Evolutionary conservation across 2,113 vertebrate genomes (phyloP).

Genomic region (Sinocyclocheilus anshuiensis): DNA sequence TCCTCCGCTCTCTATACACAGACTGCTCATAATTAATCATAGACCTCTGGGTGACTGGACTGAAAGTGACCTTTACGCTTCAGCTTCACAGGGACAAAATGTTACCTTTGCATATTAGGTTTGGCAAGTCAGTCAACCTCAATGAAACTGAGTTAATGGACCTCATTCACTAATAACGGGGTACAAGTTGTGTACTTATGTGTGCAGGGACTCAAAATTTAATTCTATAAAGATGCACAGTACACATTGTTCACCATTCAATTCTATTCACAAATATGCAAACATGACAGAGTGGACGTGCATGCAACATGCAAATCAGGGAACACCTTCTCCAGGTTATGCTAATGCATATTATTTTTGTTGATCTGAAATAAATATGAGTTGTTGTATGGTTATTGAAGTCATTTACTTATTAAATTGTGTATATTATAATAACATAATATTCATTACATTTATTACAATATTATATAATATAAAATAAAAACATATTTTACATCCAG

Average conservation of each 20-base stretch:
- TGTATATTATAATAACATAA: background rate
- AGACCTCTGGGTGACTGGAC: conserved; percentile 13
- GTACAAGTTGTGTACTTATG: background rate
- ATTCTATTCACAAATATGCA: background rate
- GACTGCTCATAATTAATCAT: conserved; percentile 39
- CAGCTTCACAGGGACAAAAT: conserved; percentile 31
- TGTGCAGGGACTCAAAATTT: background rate
- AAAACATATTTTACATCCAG: background rate
- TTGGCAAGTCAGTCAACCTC: conserved; percentile 6
- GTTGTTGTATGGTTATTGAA: too few species aligned
- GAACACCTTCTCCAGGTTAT: background rate
- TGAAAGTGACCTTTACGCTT: conserved; percentile 35
- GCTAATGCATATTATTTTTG: background rate
- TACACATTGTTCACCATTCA: background rate
- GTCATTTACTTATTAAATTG: background rate
- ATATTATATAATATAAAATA: background rate
- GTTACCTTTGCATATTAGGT: conserved; percentile 37
- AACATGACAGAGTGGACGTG: background rate
- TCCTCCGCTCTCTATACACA: background rate
- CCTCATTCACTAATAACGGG: background rate
- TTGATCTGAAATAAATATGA: background rate
- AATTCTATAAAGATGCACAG: background rate
- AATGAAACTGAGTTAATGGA: background rate
- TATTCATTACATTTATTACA: background rate
- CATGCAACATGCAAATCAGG: background rate